Percentiles rank a stretch among this genome's conserved stretches.
These are phyloP conservation scores for Anableps anableps DNA, from an alignment of 2,797 vertebrate genomes.

Conservation along the genomic window DNA sequence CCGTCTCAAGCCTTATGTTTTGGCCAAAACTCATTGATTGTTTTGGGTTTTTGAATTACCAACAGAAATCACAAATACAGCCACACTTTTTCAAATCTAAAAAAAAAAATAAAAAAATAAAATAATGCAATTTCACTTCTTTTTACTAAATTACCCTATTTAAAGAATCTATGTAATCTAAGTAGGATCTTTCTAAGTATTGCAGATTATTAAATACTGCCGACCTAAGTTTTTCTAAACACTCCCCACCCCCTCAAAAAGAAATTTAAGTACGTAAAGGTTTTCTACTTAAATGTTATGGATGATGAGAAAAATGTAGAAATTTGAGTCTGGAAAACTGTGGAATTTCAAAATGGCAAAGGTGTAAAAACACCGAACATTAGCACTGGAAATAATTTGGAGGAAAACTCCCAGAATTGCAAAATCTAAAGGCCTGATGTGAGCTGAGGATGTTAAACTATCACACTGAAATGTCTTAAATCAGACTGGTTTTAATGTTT, in stretches of 20 bases:
- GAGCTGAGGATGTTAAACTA: background rate
- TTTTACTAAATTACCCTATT: background rate
- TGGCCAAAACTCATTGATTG: background rate
- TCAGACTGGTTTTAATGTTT: background rate
- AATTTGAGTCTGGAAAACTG: background rate
- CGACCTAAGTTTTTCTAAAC: too few relatives aligned
- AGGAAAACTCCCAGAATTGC: background rate
- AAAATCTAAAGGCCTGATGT: background rate
- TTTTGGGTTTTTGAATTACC: background rate
- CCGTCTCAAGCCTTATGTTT: background rate
- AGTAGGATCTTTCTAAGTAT: too few relatives aligned
- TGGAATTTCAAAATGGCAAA: background rate
- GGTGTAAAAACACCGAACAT: background rate
- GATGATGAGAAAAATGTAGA: background rate
- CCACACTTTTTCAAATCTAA: background rate
- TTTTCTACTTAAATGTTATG: background rate
- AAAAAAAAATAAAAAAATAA: background rate
- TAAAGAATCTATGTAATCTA: background rate
- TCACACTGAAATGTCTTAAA: background rate
- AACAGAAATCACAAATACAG: background rate
- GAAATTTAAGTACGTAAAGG: background rate
- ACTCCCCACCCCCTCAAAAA: background rate
- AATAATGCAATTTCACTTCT: background rate
- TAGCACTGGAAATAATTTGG: background rate
- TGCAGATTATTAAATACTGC: too few relatives aligned